Evolutionary conservation across 2,113 vertebrate species (phyloP).

Genomic region (Apeltes quadracus): DNA sequence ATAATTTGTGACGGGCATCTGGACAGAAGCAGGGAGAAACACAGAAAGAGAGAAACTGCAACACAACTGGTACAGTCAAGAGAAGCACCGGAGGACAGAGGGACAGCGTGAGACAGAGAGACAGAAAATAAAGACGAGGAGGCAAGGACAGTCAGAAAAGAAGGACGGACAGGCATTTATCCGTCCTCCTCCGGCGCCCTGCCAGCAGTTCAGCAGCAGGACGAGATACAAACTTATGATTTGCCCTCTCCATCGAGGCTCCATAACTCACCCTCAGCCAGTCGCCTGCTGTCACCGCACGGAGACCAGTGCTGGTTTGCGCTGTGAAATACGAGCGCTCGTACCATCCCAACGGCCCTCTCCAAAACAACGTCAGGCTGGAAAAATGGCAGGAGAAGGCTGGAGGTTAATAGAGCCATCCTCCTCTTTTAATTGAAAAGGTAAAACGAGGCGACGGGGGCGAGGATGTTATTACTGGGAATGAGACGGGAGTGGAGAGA

Average conservation of each 20-base stretch:
- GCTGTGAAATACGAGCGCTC: constrained; percentile 46
- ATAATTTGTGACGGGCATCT: background rate
- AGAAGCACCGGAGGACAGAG: background rate
- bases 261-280: constrained; percentile 61
- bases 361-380: constrained; percentile 57
- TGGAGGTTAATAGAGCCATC: constrained; percentile 70
- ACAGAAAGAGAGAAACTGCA: background rate
- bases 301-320: background rate
- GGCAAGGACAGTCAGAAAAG: background rate
- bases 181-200: constrained; percentile 22
- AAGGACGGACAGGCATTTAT: background rate
- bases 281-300: constrained; percentile 49
- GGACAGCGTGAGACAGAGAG: background rate
- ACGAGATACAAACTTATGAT: constrained; percentile 54
- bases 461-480: constrained; percentile 62
- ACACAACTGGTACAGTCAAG: background rate
- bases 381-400: constrained; percentile 60
- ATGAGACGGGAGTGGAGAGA: constrained; percentile 48
- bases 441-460: constrained; percentile 63
- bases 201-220: constrained; percentile 25
- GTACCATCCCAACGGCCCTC: constrained; percentile 55
- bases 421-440: constrained; percentile 77
- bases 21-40: background rate
- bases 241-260: constrained; percentile 44
- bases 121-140: background rate